A percentile compares a stretch with the other conserved stretches of the same genome.
phyloP scores from a whole-genome alignment of 2,888 invertebrate species.

The Xiphydria camelus region DNA sequence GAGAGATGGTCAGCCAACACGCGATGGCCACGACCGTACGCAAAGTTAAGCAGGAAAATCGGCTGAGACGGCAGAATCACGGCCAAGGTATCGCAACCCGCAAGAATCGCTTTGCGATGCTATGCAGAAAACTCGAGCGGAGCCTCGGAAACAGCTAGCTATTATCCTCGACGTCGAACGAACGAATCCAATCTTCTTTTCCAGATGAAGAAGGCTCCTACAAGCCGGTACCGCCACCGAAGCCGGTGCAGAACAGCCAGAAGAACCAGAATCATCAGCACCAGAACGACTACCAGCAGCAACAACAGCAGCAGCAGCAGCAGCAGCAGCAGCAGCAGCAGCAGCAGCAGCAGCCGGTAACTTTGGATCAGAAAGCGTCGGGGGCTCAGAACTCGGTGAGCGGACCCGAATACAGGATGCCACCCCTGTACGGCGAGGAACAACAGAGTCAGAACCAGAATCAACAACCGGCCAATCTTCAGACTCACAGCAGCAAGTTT shows the following conservation, averaged over 20 bases:
- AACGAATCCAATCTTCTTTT: slow-evolving; percentile 28
- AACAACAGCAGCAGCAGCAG: slow-evolving; percentile 56
- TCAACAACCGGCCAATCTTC: slow-evolving; percentile 60
- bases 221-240: slow-evolving; percentile 65
- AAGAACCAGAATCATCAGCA: slow-evolving; percentile 31
- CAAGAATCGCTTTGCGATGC: slow-evolving; percentile 6
- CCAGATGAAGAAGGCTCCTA: slow-evolving; percentile 64
- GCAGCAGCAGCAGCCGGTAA: slow-evolving; percentile 64
- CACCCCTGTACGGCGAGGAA: slow-evolving; percentile 55
- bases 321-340: slow-evolving; percentile 65
- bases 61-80: slow-evolving; percentile 56
- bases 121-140: no score
- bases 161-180: not conserved
- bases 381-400: slow-evolving; percentile 56
- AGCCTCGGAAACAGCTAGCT: slow-evolving; percentile 3
- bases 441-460: slow-evolving; percentile 58
- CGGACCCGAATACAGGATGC: slow-evolving; percentile 54
- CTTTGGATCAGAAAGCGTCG: slow-evolving; percentile 58
- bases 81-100: slow-evolving; percentile 38
- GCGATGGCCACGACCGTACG: slow-evolving; percentile 73
- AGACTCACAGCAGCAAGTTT: slow-evolving; percentile 79
- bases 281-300: slow-evolving; percentile 28
- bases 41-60: slow-evolving; percentile 72
- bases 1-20: slow-evolving; percentile 61
- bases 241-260: slow-evolving; percentile 61